Conservation (phyloP, 1,140 invertebrate species). For the Chionoecetes opilio region DNA sequence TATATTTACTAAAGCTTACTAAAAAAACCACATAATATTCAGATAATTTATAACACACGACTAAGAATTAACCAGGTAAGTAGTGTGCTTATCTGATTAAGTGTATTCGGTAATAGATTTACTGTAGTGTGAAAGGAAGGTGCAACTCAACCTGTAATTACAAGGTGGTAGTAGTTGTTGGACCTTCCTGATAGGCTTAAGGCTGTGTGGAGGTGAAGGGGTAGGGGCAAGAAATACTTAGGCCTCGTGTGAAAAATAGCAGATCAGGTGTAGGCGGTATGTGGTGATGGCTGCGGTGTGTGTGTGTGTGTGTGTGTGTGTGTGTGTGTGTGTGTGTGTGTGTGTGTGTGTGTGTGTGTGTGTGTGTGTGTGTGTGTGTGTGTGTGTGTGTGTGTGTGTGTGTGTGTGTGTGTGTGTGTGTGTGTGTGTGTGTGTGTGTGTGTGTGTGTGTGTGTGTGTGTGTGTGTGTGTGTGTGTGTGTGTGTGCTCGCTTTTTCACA, state of each 20-base stretch:
- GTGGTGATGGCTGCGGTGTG: conserved; percentile 43
- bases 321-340: conserved; percentile 50
- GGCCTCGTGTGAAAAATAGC: conserved; percentile 39
- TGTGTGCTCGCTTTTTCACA: no score
- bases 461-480: no score
- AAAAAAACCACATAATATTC: no score
- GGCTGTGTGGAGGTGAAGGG: neutral
- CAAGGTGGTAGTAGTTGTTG: neutral
- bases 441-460: no score
- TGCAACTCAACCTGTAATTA: neutral
- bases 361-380: neutral
- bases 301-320: conserved; percentile 11
- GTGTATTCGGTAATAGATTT: neutral
- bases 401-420: conserved; percentile 46
- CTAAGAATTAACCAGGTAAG: no score
- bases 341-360: conserved; percentile 53
- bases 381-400: conserved; percentile 48
- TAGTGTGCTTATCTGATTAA: no score
- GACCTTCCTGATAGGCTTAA: neutral
- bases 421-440: conserved; percentile 35
- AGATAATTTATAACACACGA: no score
- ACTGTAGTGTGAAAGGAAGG: neutral
- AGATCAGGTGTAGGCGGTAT: conserved; percentile 1
- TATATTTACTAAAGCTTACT: no score
- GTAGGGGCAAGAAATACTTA: neutral